Conservation (phyloP, 2,888 invertebrate genomes). For the Acleris emargana region DNA sequence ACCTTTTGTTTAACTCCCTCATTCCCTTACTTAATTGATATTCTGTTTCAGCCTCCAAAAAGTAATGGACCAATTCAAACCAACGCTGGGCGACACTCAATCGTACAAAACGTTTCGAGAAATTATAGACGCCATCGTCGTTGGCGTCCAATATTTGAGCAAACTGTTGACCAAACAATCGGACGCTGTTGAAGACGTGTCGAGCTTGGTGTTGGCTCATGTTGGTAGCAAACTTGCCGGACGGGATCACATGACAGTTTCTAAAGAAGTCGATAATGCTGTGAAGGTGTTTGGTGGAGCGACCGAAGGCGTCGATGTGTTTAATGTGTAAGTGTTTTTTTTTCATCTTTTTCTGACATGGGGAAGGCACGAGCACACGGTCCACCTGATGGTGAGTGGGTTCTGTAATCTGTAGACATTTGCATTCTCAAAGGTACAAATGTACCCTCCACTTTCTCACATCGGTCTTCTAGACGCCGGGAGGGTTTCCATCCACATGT, state of each 20-base stretch:
- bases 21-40: neutral
- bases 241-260: slow-evolving; percentile 39
- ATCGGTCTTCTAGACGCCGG: no score
- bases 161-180: slow-evolving; percentile 50
- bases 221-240: slow-evolving; percentile 42
- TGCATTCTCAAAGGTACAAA: no score
- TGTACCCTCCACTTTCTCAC: no score
- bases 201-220: slow-evolving; percentile 38
- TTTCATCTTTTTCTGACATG: neutral
- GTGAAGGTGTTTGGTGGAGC: slow-evolving; percentile 47
- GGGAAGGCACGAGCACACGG: no score
- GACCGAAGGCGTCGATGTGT: slow-evolving; percentile 54
- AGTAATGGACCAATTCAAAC: slow-evolving; percentile 65
- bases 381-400: no score
- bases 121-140: slow-evolving; percentile 54
- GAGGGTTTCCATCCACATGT: no score
- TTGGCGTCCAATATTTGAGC: slow-evolving; percentile 60
- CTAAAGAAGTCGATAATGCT: slow-evolving; percentile 54
- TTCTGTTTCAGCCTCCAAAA: slow-evolving; percentile 58
- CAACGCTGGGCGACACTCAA: slow-evolving; percentile 69
- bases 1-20: no score
- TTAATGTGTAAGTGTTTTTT: slow-evolving; percentile 67
- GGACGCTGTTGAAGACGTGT: slow-evolving; percentile 39
- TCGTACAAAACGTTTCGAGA: slow-evolving; percentile 61
- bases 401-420: no score